phyloP scores from a whole-genome alignment of 2,113 vertebrate genomes.

The Turnix velox region DNA sequence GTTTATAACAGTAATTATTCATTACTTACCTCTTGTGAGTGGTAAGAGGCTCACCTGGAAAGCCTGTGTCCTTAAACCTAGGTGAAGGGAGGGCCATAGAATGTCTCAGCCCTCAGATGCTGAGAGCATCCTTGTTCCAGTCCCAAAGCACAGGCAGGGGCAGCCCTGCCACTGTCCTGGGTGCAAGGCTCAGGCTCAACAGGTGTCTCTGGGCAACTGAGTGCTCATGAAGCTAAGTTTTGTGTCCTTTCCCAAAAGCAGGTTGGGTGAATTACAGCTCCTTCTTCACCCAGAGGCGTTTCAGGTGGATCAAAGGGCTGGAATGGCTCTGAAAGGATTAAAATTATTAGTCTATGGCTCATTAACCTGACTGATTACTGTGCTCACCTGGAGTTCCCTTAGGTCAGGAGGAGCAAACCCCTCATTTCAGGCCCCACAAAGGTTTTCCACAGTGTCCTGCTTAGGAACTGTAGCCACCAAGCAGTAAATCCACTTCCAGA shows the following conservation, averaged over 20 bases:
- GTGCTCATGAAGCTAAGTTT: no score
- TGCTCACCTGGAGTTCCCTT: neutral
- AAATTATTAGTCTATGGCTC: neutral
- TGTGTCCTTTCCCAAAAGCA: neutral
- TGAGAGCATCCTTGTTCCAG: conserved; percentile 59
- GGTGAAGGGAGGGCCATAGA: neutral
- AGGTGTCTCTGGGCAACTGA: neutral
- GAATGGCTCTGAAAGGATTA: neutral
- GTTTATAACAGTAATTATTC: neutral
- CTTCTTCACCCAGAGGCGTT: neutral
- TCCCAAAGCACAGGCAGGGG: conserved; percentile 61
- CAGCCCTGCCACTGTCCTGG: conserved; percentile 70
- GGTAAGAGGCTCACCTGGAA: neutral
- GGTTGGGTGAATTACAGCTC: neutral
- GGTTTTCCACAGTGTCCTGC: neutral
- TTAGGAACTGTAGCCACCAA: neutral
- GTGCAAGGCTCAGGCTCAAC: neutral
- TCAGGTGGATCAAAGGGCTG: neutral
- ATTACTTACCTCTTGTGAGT: conserved; percentile 4
- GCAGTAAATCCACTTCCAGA: neutral
- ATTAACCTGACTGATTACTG: neutral
- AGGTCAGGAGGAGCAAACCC: neutral
- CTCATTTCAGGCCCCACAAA: neutral
- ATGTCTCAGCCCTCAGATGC: neutral
- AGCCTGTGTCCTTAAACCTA: neutral